Evolutionary conservation across 2,113 vertebrate species (phyloP), one percentile per base, ranked within the genome.

Genomic region (Loxodonta africana): DNA sequence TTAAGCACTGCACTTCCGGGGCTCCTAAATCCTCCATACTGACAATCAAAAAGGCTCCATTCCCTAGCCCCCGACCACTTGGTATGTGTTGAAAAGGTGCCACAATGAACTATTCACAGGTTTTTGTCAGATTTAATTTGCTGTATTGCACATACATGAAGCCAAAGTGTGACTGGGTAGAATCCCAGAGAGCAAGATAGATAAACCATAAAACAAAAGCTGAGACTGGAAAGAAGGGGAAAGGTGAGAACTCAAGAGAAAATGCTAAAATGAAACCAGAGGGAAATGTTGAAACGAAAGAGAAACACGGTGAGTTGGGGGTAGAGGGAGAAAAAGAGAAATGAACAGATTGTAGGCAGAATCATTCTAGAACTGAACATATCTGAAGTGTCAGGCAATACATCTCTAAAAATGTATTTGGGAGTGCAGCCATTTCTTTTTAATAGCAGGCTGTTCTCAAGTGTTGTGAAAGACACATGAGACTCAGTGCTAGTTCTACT

Each of bases 281-380:
- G 51, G 26, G 37, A 92, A 91, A 63, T 84, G 69, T 78, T 88
- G 51, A 87, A 93, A 95, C 95, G 30, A 2, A 46, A 77, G 81
- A 46, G 77, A 76, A 30, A 63, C 21, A 60, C 23, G 63, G 0
- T n/a, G 12, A 76, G 26, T 18, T 73, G 65, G 26, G 21, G 60
- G 48, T 67, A 9, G 28, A 33, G 8, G 77, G 83, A 90, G 23
- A 8, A 33, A 74, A 82, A 81, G 18, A 48, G 57, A 92, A 93
- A n/a, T 12, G 78, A 94, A 76, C 82, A 95, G 77, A 83, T 65
- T 88, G 91, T 5, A 86, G 63, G n/a, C 37, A 92, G 93, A 94
- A 94, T 96, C 65, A 88, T 91, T 89, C 48, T 83, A 90, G 92
- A 94, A 83, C 15, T 53, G 86, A 89, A 74, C 25, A 30, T n/a